These are phyloP conservation scores for Halichondria panicea DNA, from an alignment of 37 sponge, comb jelly and placozoan genomes.

Conservation along the genomic window DNA sequence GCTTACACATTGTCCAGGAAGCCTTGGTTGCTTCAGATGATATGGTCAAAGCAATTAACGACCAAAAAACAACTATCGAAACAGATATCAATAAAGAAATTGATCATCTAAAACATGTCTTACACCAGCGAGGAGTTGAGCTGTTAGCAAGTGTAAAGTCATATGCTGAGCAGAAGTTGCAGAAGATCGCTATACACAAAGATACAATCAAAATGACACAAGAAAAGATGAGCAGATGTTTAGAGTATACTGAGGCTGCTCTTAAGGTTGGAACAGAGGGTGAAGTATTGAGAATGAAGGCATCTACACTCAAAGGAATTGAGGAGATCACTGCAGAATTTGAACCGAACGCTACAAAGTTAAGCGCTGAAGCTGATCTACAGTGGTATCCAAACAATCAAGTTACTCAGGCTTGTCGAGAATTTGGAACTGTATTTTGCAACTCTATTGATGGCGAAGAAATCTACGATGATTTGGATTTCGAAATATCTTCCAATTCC, in stretches of 20 bases:
- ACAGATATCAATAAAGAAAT: not conserved
- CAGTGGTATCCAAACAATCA: not conserved
- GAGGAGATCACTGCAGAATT: conserved; percentile 9
- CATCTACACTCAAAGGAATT: conserved; percentile 1
- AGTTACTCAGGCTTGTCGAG: too few relatives aligned
- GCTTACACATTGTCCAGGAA: conserved; percentile 12
- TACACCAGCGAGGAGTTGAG: conserved; percentile 17
- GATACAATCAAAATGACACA: conserved; percentile 16
- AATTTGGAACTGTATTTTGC: too few relatives aligned
- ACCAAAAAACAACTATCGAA: conserved; percentile 10
- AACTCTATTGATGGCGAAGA: too few relatives aligned
- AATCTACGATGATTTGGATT: too few relatives aligned
- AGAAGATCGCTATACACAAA: conserved; percentile 26
- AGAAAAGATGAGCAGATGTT: conserved; percentile 20
- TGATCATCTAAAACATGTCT: conserved; percentile 8
- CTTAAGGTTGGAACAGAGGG: conserved; percentile 32
- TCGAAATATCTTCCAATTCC: too few relatives aligned
- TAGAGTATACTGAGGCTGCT: conserved; percentile 16
- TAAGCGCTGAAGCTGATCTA: conserved; percentile 5
- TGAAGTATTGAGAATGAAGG: conserved; percentile 33
- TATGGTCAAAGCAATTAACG: not conserved
- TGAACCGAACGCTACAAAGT: not conserved
- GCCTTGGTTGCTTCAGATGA: conserved; percentile 7
- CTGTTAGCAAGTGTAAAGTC: not conserved
- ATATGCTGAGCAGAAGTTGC: conserved; percentile 20